Percentiles rank a stretch among this genome's conserved stretches.
Conservation (phyloP, 2,113 vertebrate species). For the Tragelaphus buxtoni region DNA sequence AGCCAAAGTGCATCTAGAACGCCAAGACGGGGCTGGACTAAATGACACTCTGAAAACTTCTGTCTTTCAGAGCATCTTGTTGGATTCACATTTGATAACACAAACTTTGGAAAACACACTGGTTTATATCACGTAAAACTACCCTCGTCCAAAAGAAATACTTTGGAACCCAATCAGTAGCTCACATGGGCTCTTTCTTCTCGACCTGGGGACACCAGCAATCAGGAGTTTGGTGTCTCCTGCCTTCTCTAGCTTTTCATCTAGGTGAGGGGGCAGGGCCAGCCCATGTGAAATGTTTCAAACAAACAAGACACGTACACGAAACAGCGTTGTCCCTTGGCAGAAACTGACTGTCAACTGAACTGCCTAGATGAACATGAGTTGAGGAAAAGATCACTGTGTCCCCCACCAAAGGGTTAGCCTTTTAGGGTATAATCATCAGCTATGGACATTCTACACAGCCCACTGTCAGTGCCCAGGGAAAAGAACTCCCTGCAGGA, state of each 20-base stretch:
- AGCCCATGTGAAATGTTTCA: not conserved
- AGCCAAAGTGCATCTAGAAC: not conserved
- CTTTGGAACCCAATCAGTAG: accelerated
- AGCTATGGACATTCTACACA: accelerated
- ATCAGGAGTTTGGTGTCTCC: accelerated
- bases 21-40: not conserved
- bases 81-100: not conserved
- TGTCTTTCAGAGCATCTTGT: not conserved
- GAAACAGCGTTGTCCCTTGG: not conserved
- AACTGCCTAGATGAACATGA: not conserved
- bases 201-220: not conserved
- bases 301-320: accelerated
- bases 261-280: not conserved
- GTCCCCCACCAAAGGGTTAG: accelerated
- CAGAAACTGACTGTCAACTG: too few species aligned
- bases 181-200: accelerated
- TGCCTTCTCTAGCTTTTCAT: accelerated
- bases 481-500: accelerated
- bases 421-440: accelerated
- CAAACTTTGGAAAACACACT: not conserved
- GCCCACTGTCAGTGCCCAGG: accelerated
- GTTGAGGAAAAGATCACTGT: accelerated
- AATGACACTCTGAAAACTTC: not conserved
- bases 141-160: not conserved
- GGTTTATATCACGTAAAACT: not conserved